Conservation (phyloP, 1,140 invertebrate species). For the Battus philenor region DNA sequence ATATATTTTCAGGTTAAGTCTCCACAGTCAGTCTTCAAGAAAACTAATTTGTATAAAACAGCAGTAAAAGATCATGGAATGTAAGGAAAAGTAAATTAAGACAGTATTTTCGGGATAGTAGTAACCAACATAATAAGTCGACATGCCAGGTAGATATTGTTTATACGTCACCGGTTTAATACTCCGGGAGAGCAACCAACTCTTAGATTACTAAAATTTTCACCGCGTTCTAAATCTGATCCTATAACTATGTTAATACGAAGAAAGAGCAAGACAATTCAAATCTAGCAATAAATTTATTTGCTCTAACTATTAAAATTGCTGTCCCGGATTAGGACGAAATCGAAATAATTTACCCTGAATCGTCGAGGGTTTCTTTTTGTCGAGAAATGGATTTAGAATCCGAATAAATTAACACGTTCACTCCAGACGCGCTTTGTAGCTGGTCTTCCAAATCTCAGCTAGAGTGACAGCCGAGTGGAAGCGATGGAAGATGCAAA, state of each 20-base stretch:
- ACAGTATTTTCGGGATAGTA: constrained; percentile 27
- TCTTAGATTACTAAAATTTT: constrained; percentile 20
- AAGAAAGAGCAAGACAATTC: constrained; percentile 47
- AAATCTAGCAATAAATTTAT: constrained; percentile 50
- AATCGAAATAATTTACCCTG: constrained; percentile 38
- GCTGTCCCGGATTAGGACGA: constrained; percentile 67
- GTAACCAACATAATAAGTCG: constrained; percentile 32
- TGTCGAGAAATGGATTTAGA: constrained; percentile 9
- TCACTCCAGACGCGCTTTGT: constrained; percentile 92
- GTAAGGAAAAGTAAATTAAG: constrained; percentile 38
- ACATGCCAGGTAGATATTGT: constrained; percentile 17
- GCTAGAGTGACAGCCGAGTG: constrained; percentile 97
- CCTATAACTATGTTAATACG: constrained; percentile 27
- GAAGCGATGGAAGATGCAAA: constrained; percentile 98
- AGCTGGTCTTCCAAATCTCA: constrained; percentile 98
- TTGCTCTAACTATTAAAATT: constrained; percentile 54
- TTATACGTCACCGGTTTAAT: constrained; percentile 19
- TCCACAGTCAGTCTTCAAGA: constrained; percentile 65
- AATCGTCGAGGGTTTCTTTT: constrained; percentile 2
- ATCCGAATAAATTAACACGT: constrained; percentile 14
- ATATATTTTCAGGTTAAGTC: constrained; percentile 26
- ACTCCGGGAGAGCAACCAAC: constrained; percentile 46
- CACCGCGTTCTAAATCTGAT: constrained; percentile 19
- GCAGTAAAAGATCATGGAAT: constrained; percentile 55
- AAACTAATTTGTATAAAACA: constrained; percentile 53